A percentile compares a stretch with the other conserved stretches of the same genome.
Evolutionary conservation across 2,797 vertebrate genomes (phyloP).

Genomic region (Balearica regulorum): DNA sequence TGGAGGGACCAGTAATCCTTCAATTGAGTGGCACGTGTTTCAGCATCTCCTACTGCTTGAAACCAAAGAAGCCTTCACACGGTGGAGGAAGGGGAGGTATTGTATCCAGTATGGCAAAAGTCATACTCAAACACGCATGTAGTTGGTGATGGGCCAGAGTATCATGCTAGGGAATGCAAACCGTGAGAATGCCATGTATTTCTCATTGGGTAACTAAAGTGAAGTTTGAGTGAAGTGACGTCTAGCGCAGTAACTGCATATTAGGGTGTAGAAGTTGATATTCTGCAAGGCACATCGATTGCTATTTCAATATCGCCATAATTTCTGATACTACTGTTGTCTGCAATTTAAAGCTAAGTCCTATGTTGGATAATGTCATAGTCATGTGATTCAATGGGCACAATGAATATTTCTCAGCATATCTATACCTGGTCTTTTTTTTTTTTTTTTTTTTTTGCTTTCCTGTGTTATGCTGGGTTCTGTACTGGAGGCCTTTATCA

Average conservation of each 20-base stretch:
- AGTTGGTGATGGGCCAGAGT: not conserved
- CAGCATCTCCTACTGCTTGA: not conserved
- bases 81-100: not conserved
- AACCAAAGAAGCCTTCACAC: accelerated
- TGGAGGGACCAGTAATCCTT: not conserved
- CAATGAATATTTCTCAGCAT: not conserved
- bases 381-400: not conserved
- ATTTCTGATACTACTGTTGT: not conserved
- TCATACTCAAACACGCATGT: accelerated
- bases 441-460: not conserved
- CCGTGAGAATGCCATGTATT: not conserved
- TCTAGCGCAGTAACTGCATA: not conserved
- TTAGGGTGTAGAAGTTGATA: not conserved
- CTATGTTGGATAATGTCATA: not conserved
- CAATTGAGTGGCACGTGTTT: not conserved
- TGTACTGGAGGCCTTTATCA: not conserved
- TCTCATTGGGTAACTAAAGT: not conserved
- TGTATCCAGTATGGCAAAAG: not conserved
- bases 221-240: not conserved
- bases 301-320: not conserved
- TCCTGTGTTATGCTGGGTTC: not conserved
- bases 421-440: not conserved
- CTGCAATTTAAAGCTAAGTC: not conserved
- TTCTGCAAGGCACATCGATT: not conserved
- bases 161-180: not conserved